phyloP scores from a whole-genome alignment of 2,888 invertebrate genomes.

The Dasysyrphus albostriatus region DNA sequence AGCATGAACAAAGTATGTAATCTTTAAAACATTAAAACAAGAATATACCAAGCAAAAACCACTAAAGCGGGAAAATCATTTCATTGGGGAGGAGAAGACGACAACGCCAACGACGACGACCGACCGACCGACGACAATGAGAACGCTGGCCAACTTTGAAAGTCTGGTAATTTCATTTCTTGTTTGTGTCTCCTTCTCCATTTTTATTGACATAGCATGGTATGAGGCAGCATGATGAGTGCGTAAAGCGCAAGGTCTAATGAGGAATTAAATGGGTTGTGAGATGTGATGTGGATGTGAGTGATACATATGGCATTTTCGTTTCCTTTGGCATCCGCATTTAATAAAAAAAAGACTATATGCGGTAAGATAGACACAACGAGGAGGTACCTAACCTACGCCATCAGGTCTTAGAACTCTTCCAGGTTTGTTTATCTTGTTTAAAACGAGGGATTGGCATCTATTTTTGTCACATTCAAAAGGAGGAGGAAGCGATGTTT shows the following conservation, averaged over 20 bases:
- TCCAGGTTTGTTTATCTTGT: conserved; percentile 24
- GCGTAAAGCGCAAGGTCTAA: conserved; percentile 50
- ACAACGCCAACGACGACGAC: too few species aligned
- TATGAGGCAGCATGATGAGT: conserved; percentile 22
- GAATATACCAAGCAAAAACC: conserved; percentile 38
- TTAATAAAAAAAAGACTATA: neutral
- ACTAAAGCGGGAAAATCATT: conserved; percentile 52
- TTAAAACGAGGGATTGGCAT: conserved; percentile 9
- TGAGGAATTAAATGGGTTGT: conserved; percentile 60
- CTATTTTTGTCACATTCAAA: conserved; percentile 24
- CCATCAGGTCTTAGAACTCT: conserved; percentile 31
- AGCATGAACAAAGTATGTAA: conserved; percentile 46
- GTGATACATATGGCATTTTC: conserved; percentile 30
- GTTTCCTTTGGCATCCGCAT: conserved; percentile 24
- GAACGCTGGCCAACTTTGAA: conserved; percentile 32
- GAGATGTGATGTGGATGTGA: conserved; percentile 30
- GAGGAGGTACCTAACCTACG: conserved; percentile 18
- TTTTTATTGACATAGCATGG: conserved; percentile 36
- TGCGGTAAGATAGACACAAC: neutral
- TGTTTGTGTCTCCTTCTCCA: conserved; percentile 20
- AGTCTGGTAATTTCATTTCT: conserved; percentile 41
- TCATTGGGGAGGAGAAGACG: conserved; percentile 17
- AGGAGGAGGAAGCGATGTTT: conserved; percentile 19
- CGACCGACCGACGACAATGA: neutral
- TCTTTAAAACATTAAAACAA: conserved; percentile 17